A percentile compares a stretch with the other conserved stretches of the same genome.
Conservation (phyloP, 2,888 invertebrate species). For the Vanessa cardui region DNA sequence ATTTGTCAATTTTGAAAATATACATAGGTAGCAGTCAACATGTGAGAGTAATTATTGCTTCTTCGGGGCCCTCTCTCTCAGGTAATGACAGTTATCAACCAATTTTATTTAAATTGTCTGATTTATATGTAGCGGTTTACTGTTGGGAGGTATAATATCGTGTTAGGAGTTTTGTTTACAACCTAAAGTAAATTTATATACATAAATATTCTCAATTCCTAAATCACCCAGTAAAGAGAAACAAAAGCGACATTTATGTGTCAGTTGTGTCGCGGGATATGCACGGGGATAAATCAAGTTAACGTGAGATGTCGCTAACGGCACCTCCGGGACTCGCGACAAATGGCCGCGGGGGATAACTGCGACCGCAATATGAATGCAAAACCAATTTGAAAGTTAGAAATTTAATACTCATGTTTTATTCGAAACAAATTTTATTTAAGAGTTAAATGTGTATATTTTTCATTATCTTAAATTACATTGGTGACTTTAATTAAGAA, state of each 20-base stretch:
- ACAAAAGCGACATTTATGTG: conserved; percentile 81
- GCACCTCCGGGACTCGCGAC: conserved; percentile 68
- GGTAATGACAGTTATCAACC: too few relatives aligned
- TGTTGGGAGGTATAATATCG: too few relatives aligned
- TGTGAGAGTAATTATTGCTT: too few relatives aligned
- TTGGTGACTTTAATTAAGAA: not conserved
- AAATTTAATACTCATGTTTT: conserved; percentile 57
- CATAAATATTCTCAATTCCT: conserved; percentile 21
- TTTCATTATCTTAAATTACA: too few relatives aligned
- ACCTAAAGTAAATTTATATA: conserved; percentile 1
- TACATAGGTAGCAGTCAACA: too few relatives aligned
- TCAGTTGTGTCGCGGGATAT: conserved; percentile 64
- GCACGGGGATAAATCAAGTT: conserved; percentile 70
- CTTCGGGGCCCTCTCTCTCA: too few relatives aligned
- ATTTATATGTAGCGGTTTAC: too few relatives aligned
- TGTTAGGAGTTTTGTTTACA: not conserved
- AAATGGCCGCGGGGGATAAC: conserved; percentile 69
- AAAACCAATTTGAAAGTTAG: conserved; percentile 63
- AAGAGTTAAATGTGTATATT: not conserved
- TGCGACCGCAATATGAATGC: conserved; percentile 55
- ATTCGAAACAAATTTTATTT: conserved; percentile 15
- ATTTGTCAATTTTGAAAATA: too few relatives aligned
- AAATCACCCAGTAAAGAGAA: conserved; percentile 70
- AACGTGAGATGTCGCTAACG: conserved; percentile 66
- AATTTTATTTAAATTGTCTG: too few relatives aligned